Evolutionary conservation across 2,888 invertebrate genomes (phyloP), one percentile per base, ranked within the genome.

Genomic region (Aelia acuminata): DNA sequence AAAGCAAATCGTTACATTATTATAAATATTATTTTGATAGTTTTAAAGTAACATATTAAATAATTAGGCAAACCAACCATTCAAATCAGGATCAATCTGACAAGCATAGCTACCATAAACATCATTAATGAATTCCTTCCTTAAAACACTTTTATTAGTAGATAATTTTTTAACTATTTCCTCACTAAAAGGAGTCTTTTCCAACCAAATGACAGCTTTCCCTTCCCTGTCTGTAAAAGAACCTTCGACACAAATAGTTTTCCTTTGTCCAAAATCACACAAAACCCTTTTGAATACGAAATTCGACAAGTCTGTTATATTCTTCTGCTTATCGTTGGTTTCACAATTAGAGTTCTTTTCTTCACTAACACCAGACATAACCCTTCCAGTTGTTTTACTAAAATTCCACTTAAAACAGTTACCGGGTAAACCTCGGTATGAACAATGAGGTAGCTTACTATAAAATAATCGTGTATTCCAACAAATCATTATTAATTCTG

Each of bases 81-180:
- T 96, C 43, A 95, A 92, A 49, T 94, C 92, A 39, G 93, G 91
- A 11, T 92, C 93, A 0, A 96, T 96, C 91, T 94, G 94, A 92
- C 95, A 96, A 91, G 95, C 95, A 92, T 96, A 97, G 91, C 95
- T 96, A 22, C 96, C 96, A 92, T 97, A 98, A 92, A 97, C 95
- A 92, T 97, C 97, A 93, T 98, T 98, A 49, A 95, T 94, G 91
- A 96, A 96, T 89, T 94, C 93, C 90, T 95, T 95, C 50, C 94
- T 93, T 4, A 96, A 92, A 89, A 93, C 92, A 39, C 94, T 94
- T 1, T 95, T 94, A 18, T 92, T 92, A 50, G 94, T 94, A 91
- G 97, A 89, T 92, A 92, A 88, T 92, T 92, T 91, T 47, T 93
- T 93, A 88, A 96, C 93, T 91, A 94, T 93, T 84, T 95, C 94